These are phyloP conservation scores for Polydesmus complanatus DNA, from an alignment of 2,888 invertebrate genomes.

Conservation along the genomic window DNA sequence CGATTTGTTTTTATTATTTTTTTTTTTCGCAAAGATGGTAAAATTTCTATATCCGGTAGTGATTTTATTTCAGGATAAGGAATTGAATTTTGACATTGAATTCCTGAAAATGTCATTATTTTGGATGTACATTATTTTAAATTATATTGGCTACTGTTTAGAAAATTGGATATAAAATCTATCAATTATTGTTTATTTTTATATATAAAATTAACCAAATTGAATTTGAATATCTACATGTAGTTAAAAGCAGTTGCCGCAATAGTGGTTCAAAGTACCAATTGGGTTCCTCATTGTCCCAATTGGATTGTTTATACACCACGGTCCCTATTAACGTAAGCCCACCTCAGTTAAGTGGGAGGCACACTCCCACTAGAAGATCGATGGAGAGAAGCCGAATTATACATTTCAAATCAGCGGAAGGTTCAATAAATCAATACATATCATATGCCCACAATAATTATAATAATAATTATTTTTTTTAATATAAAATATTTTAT, in stretches of 20 bases:
- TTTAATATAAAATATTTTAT: not conserved
- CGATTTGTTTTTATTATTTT: too few species aligned
- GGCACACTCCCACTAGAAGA: constrained; percentile 3
- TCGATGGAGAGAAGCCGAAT: constrained; percentile 5
- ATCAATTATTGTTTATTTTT: too few species aligned
- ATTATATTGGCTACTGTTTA: too few species aligned
- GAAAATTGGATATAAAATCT: too few species aligned
- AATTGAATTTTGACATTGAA: too few species aligned
- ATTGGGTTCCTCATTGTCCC: not conserved
- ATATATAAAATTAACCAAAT: too few species aligned
- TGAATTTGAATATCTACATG: too few species aligned
- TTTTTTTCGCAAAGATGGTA: too few species aligned
- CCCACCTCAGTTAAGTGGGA: constrained; percentile 1
- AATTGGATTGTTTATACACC: constrained; percentile 5
- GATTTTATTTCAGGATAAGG: too few species aligned
- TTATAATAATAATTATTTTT: not conserved
- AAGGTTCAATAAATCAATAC: not conserved
- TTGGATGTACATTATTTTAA: too few species aligned
- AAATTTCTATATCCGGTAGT: too few species aligned
- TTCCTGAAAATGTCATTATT: too few species aligned
- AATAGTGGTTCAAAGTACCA: not conserved
- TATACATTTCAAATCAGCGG: constrained; percentile 1
- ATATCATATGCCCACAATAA: not conserved
- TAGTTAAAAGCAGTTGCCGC: not conserved
- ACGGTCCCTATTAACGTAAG: constrained; percentile 2